Percentiles rank a stretch among this genome's conserved stretches.
Conservation (phyloP, 2,888 invertebrate species). For the Drosophila multiciliata region DNA sequence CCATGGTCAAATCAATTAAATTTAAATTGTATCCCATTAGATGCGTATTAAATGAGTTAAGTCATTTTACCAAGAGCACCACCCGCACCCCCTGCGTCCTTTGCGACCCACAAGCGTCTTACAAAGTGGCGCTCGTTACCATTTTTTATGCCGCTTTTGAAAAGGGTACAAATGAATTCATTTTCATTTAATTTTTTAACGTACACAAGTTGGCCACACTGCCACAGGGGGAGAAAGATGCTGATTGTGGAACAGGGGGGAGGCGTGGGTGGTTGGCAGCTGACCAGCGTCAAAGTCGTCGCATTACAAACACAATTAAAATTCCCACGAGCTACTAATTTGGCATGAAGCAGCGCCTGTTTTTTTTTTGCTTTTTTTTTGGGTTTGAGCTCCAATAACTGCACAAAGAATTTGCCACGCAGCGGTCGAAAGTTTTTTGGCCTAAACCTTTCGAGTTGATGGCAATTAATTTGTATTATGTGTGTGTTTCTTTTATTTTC, state of each 20-base stretch:
- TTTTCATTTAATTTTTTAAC: constrained; percentile 77
- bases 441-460: constrained; percentile 61
- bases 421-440: constrained; percentile 47
- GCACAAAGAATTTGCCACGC: constrained; percentile 34
- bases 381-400: constrained; percentile 14
- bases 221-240: constrained; percentile 1
- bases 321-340: constrained; percentile 80
- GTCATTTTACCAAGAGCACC: constrained; percentile 54
- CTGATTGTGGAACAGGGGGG: neutral
- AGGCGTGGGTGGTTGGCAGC: neutral
- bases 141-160: constrained; percentile 68
- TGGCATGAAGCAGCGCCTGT: constrained; percentile 58
- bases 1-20: constrained; percentile 75
- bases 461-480: constrained; percentile 77
- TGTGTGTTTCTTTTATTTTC: constrained; percentile 57
- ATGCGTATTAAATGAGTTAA: constrained; percentile 79
- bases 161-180: constrained; percentile 79
- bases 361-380: neutral
- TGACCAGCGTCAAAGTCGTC: constrained; percentile 57
- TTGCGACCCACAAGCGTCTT: constrained; percentile 15
- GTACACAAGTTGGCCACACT: constrained; percentile 51
- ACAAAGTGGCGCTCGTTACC: constrained; percentile 66
- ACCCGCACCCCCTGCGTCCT: neutral
- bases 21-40: constrained; percentile 81
- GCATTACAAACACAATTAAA: constrained; percentile 75